Percentiles rank a stretch among this genome's conserved stretches.
Evolutionary conservation across 2,888 invertebrate species (phyloP).

Genomic region (Drosophila sordidula): DNA sequence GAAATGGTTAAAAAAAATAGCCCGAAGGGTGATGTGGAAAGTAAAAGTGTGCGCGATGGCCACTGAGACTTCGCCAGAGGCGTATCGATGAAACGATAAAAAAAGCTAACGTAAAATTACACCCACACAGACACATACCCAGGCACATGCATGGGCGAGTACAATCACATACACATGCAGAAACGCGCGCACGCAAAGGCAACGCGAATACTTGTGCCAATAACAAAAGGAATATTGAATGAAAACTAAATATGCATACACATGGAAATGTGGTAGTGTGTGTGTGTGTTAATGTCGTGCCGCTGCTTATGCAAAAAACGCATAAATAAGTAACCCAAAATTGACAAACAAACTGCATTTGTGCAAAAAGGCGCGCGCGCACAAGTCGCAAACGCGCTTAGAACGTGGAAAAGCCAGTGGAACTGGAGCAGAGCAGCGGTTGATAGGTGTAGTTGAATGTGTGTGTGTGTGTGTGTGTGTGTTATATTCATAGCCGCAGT

Average conservation of each 20-base stretch:
- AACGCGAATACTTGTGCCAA: constrained; percentile 29
- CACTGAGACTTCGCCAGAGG: constrained; percentile 23
- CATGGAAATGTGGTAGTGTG: constrained; percentile 1
- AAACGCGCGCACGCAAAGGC: constrained; percentile 35
- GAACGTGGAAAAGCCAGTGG: constrained; percentile 47
- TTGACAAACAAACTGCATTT: constrained; percentile 66
- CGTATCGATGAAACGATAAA: constrained; percentile 69
- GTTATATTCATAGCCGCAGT: constrained; percentile 68
- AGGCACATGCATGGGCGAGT: not conserved
- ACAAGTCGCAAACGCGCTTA: constrained; percentile 34
- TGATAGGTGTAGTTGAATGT: constrained; percentile 14
- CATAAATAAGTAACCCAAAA: constrained; percentile 51
- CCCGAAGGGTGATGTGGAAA: constrained; percentile 60
- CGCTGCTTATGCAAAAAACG: constrained; percentile 33
- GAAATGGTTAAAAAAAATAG: constrained; percentile 24
- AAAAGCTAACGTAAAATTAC: constrained; percentile 65
- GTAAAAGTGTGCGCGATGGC: constrained; percentile 69
- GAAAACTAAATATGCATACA: constrained; percentile 43
- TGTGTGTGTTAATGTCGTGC: constrained; percentile 25
- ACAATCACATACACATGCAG: constrained; percentile 17
- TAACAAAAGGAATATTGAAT: constrained; percentile 52
- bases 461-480: constrained; percentile 28
- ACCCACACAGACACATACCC: constrained; percentile 39
- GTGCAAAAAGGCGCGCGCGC: constrained; percentile 65
- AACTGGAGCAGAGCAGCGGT: constrained; percentile 61